Evolutionary conservation across 2,888 invertebrate species (phyloP).

Genomic region (Plemyria rubiginata): DNA sequence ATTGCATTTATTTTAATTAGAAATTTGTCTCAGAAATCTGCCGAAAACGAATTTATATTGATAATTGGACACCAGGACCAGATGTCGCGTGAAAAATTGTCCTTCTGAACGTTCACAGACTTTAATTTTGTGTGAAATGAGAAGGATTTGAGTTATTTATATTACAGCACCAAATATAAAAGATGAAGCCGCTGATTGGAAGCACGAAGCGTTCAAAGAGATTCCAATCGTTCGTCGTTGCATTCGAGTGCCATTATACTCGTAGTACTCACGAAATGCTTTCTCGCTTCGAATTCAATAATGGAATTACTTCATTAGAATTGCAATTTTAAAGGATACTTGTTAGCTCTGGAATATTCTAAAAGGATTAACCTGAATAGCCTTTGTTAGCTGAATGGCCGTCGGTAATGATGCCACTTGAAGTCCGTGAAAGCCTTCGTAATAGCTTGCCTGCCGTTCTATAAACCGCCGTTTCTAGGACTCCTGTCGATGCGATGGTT

Average conservation of each 20-base stretch:
- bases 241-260: conserved; percentile 21
- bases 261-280: conserved; percentile 20
- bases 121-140: no score
- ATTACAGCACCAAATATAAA: no score
- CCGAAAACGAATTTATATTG: no score
- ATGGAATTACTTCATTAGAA: conserved; percentile 39
- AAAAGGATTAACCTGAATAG: conserved; percentile 40
- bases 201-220: background rate
- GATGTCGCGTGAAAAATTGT: no score
- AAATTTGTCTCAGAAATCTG: no score
- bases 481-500: conserved; percentile 3
- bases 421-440: conserved; percentile 31
- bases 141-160: no score
- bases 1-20: no score
- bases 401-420: conserved; percentile 40
- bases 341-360: conserved; percentile 43
- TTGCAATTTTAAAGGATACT: conserved; percentile 40
- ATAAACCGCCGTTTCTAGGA: conserved; percentile 4
- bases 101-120: no score
- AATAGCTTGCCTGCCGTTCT: conserved; percentile 23
- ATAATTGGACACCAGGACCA: no score
- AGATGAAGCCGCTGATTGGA: no score
- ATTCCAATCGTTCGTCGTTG: conserved; percentile 10
- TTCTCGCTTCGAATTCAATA: conserved; percentile 28
- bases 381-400: conserved; percentile 38